Conservation (phyloP, 2,888 invertebrate genomes). For the Tipula confusa region DNA sequence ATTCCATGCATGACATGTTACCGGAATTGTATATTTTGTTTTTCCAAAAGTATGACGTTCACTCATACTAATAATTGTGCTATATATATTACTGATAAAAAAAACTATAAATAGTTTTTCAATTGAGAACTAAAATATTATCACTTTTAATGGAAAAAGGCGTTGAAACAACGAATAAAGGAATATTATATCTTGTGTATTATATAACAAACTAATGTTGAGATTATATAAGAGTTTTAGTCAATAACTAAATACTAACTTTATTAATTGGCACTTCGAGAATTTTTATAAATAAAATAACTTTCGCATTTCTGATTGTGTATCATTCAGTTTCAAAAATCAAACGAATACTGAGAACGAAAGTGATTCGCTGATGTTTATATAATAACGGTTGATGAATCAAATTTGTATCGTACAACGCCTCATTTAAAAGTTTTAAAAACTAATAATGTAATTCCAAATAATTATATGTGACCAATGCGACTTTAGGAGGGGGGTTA, state of each 20-base stretch:
- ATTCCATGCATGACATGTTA: constrained; percentile 98
- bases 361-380: background rate
- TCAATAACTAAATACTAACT: too few species aligned
- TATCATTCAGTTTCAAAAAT: too few species aligned
- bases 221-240: background rate
- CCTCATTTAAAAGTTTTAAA: too few species aligned
- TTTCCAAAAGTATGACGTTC: constrained; percentile 81
- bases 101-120: background rate
- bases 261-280: constrained; percentile 60
- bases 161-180: background rate
- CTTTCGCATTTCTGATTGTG: background rate
- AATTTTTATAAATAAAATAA: constrained; percentile 48
- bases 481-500: too few species aligned
- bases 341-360: background rate
- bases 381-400: background rate
- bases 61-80: too few species aligned
- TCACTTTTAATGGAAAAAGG: background rate
- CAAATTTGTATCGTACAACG: too few species aligned
- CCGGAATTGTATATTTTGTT: constrained; percentile 65
- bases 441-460: too few species aligned
- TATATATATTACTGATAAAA: too few species aligned
- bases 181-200: background rate
- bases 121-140: background rate
- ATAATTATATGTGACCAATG: too few species aligned
- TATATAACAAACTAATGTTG: background rate